Evolutionary conservation across 2,113 vertebrate genomes (phyloP), one percentile per base, ranked within the genome.

Genomic region (Tricholaema leucomelas): DNA sequence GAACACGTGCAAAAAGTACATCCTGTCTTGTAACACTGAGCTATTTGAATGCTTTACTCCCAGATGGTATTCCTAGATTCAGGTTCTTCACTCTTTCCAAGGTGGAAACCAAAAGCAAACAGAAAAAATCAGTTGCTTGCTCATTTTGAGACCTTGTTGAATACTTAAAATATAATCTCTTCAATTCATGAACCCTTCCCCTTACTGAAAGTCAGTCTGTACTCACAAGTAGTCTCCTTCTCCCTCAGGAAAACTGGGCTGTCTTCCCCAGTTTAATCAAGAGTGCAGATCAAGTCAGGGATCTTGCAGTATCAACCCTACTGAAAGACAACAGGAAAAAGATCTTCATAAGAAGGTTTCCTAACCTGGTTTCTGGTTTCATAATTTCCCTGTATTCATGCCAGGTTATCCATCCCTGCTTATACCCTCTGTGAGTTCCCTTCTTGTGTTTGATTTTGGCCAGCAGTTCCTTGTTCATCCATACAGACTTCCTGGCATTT

Each of bases 61-160:
- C 72, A 92, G 36, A 82, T 85, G 60, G 4, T 79, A 40, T 80
- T 92, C 2, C 7, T 58, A 42, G 24, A 81, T 88, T 83, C 61
- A 33, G 23, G n/a, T 72, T 81, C 27, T 63, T 36, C 63, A 31
- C 72, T 52, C 16, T 7, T 92, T 87, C n/a, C 42, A 91, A 76
- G 82, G 85, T 90, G 78, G 78, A 87, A 95, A 93, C 5, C 40
- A 72, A n/a, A 91, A 77, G 18, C 38, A 69, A 93, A 90, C 48
- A 84, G 74, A 77, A 81, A 44, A 48, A 13, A 12, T 12, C 5
- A 38, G 9, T 52, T 80, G 13, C 76, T 93, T 75, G 15, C 13
- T 83, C 27, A 56, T 80, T 18, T 13, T 81, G 24, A 89, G 38
- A 80, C 7, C 7, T 46, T 35, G 25, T 30, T 48, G 33, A 79